Evolutionary conservation across 2,797 vertebrate species (phyloP), one percentile per base, ranked within the genome.

Genomic region (Acanthis flammea): DNA sequence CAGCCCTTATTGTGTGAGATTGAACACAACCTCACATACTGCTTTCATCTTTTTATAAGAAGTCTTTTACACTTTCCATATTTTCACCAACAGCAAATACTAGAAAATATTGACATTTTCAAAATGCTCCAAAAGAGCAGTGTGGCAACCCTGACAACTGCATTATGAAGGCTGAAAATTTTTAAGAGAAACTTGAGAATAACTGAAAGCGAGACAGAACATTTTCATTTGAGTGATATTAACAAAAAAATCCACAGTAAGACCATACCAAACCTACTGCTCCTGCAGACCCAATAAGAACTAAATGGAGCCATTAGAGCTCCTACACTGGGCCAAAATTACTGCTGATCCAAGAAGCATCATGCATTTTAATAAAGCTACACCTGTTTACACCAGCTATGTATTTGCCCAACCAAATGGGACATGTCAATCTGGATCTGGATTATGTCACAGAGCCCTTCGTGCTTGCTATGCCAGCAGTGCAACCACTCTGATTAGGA

Each of bases 151-250:
- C 70, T 74, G 80, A 81, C 53, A 93, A 89, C 66, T 37, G 17
- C 44, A 51, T 75, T 70, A 51, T 30, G 37, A 88, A 65, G 7
- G 37, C 9, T 55, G 33, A 45, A 78, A 78, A 31, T 41, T 78
- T 73, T 89, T 48, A 72, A 54, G 23, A 87, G 37, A 90, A 31
- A 48, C 65, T 74, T 88, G 72, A 86, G 30, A 63, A 90, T 66
- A 61, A 91, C 3, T 81, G 54, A 60, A 96, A 95, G 22, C 6
- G 65, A 95, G 53, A 88, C 55, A 66, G 74, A 93, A 90, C 47
- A 73, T 77, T 89, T 94, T 92, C 18, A 61, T 75, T 88, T 48
- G 35, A 83, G 68, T 30, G 2, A 75, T 16, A 78, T 58, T 19
- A 77, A 78, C 21, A 58, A 75, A 91, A 90, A 50, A 19, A 10